Evolutionary conservation across 1,140 invertebrate species (phyloP).

Genomic region (Listronotus bonariensis): DNA sequence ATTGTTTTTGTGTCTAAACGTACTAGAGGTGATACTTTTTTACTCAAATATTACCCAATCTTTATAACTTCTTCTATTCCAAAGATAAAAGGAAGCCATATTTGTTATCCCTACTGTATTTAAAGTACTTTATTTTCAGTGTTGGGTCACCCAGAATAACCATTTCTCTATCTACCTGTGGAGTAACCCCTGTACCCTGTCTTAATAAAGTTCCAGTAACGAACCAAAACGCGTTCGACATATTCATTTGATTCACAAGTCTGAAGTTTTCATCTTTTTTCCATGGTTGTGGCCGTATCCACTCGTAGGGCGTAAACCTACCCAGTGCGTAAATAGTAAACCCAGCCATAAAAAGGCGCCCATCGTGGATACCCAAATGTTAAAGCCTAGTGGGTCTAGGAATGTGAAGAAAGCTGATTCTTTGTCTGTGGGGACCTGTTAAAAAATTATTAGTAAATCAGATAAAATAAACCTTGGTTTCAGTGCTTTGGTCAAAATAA

Average conservation of each 20-base stretch:
- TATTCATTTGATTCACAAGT: constrained; percentile 90
- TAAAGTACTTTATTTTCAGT: too few relatives aligned
- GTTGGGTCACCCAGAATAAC: constrained; percentile 1
- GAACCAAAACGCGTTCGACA: constrained; percentile 93
- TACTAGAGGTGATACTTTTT: too few relatives aligned
- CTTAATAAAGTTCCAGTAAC: constrained; percentile 91
- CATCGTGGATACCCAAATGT: constrained; percentile 94
- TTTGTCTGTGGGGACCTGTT: constrained; percentile 83
- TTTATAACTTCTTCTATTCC: too few relatives aligned
- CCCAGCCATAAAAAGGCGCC: constrained; percentile 91
- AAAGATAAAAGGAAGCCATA: too few relatives aligned
- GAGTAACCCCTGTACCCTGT: constrained; percentile 87
- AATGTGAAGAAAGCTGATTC: constrained; percentile 93
- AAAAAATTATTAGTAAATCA: too few relatives aligned
- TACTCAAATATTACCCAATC: too few relatives aligned
- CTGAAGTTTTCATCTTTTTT: constrained; percentile 74
- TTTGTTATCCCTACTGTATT: too few relatives aligned
- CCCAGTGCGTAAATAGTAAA: constrained; percentile 94
- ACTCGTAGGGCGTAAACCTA: constrained; percentile 93
- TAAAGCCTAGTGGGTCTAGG: constrained; percentile 88
- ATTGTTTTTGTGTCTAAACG: too few relatives aligned
- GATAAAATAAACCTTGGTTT: too few relatives aligned
- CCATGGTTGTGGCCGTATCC: constrained; percentile 88
- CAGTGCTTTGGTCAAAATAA: too few relatives aligned
- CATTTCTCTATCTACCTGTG: constrained; percentile 68